These are phyloP conservation scores for Brachionus paranguensis DNA, from an alignment of 1,140 invertebrate species.

Conservation along the genomic window DNA sequence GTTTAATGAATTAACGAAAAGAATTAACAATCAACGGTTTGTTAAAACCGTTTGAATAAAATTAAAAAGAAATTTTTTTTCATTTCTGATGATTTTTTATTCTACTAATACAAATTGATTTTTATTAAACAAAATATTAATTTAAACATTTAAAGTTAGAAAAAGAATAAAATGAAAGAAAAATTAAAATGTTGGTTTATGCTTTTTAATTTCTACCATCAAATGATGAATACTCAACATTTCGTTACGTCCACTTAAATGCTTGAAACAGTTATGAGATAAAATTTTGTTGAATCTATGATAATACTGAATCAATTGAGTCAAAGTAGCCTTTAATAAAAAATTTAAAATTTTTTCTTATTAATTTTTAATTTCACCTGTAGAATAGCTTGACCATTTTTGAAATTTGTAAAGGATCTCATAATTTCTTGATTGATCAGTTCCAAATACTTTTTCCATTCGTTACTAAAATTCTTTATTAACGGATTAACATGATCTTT, in stretches of 20 bases:
- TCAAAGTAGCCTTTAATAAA: conserved; percentile 73
- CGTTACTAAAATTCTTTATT: conserved; percentile 77
- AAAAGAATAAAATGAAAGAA: neutral
- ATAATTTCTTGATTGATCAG: conserved; percentile 88
- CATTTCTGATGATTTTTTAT: neutral
- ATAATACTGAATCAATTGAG: conserved; percentile 93
- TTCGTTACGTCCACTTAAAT: conserved; percentile 71
- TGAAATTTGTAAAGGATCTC: conserved; percentile 87
- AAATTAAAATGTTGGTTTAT: conserved; percentile 70
- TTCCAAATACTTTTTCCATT: conserved; percentile 90
- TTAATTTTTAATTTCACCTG: conserved; percentile 52
- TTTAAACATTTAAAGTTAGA: neutral
- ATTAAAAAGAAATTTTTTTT: neutral
- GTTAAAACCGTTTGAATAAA: neutral
- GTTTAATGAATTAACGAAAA: neutral
- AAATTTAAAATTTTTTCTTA: conserved; percentile 18
- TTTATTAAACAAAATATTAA: neutral
- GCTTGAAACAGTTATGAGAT: conserved; percentile 64
- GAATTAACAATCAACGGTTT: neutral
- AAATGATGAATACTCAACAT: conserved; percentile 96
- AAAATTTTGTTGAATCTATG: conserved; percentile 91
- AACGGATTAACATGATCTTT: conserved; percentile 69
- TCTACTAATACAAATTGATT: neutral
- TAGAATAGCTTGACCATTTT: conserved; percentile 84
- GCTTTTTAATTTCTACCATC: conserved; percentile 98